Base-by-base conservation (phyloP, 2,113 vertebrate genomes). In the Centropristis striata region DNA sequence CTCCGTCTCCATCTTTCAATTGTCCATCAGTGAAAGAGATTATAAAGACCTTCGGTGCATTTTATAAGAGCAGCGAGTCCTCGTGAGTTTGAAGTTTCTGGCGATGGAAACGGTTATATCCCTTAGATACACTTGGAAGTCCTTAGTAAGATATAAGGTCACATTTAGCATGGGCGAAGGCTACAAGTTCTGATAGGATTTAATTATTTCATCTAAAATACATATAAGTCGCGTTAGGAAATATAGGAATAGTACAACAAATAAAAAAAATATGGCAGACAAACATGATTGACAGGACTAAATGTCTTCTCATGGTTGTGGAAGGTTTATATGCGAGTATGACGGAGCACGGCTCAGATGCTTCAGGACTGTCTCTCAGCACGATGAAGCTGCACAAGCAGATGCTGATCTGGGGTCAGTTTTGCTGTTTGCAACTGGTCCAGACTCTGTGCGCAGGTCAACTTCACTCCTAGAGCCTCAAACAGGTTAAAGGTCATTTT, bases 111-210 rank as follows among this genome's bases (percentile, higher is more conserved):
- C 25, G 14, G 25, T 53, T 36, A 47, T n/a, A 66, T 44, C 39
- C 20, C 12, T 49, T 28, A 16, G 36, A 70, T 65, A 71, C 20
- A 71, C 16, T 23, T 71, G 75, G 50, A 79, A 69, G 57, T 85
- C 53, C 28, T 36, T 49, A 18, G 8, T 67, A 74, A 80, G 55
- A 36, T 25, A 42, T 23, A 50, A 47, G 55, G n/a, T 85, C 47
- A 81, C 54, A 63, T 66, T 77, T 10, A 73, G 47, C 36, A 18
- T 12, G 16, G 20, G n/a, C 53, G 21, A 44, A 63, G 50, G 42
- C 27, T 54, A 72, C 49, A 54, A 27, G 21, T 44, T 37, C 57
- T 23, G 12, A 61, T 5, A 23, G 3, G 1, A 32, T 13, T 9
- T 1, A 47, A 36, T 37, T 1, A 0, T 61, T 80, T 64, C 37